phyloP scores from a whole-genome alignment of 2,797 vertebrate species.

The Cyclura pinguis region DNA sequence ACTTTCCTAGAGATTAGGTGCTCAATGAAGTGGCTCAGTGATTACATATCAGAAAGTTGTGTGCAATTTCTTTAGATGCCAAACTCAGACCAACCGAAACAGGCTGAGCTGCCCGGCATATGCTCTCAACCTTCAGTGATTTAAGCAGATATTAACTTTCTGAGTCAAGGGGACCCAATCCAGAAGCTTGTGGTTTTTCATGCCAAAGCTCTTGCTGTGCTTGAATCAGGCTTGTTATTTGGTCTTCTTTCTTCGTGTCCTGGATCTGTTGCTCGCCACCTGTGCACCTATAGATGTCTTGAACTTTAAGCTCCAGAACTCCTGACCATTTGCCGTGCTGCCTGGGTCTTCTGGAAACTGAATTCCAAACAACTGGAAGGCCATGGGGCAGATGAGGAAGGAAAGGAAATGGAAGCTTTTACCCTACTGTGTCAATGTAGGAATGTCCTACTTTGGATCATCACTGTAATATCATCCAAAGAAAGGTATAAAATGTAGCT shows the following conservation, averaged over 20 bases:
- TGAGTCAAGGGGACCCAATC: conserved; percentile 12
- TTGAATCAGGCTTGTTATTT: fast-evolving
- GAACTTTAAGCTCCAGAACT: too few relatives aligned
- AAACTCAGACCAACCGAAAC: conserved; percentile 66
- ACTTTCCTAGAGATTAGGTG: conserved; percentile 74
- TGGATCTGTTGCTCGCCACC: too few relatives aligned
- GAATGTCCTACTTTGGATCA: not conserved
- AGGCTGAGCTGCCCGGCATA: conserved; percentile 63
- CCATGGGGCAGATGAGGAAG: too few relatives aligned
- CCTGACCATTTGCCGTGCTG: too few relatives aligned
- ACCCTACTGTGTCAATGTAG: not conserved
- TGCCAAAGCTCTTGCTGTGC: not conserved
- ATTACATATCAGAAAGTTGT: conserved; percentile 76
- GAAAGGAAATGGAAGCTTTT: not conserved
- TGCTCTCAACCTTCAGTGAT: conserved; percentile 50
- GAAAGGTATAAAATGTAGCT: not conserved
- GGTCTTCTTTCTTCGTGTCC: not conserved
- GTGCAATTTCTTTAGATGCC: conserved; percentile 60
- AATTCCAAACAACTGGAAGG: too few relatives aligned
- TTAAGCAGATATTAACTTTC: not conserved
- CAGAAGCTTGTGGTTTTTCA: not conserved
- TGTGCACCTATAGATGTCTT: too few relatives aligned
- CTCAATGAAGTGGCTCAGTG: conserved; percentile 74
- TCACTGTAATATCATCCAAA: not conserved
- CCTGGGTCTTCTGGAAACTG: too few relatives aligned